Conservation (phyloP, 2,797 vertebrate species). For the Lagorchestes hirsutus region DNA sequence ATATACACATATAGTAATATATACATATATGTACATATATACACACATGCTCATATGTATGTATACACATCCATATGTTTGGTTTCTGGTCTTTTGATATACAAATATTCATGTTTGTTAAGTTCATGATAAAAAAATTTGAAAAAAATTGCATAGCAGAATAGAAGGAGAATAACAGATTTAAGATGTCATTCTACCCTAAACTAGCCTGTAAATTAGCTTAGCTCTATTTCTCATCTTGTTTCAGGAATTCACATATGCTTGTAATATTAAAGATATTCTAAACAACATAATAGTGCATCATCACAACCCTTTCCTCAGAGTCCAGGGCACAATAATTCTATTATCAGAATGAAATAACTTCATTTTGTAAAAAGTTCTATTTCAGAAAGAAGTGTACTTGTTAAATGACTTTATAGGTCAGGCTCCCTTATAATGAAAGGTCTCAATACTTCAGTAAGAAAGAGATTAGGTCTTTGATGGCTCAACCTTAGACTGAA, state of each 20-base stretch:
- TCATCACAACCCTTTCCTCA: background rate
- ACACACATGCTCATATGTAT: background rate
- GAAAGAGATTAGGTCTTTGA: slow-evolving; percentile 16
- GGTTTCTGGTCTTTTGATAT: background rate
- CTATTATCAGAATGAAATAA: background rate
- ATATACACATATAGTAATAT: background rate
- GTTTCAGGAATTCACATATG: background rate
- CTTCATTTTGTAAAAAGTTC: background rate
- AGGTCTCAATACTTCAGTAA: background rate
- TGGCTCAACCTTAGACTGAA: slow-evolving; percentile 36
- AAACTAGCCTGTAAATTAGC: slow-evolving; percentile 1
- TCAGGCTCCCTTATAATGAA: slow-evolving; percentile 7
- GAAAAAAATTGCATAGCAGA: background rate
- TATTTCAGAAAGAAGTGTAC: background rate
- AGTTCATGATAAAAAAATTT: background rate
- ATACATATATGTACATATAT: background rate
- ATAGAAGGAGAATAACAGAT: slow-evolving; percentile 45
- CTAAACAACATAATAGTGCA: background rate
- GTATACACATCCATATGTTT: background rate
- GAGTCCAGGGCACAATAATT: background rate
- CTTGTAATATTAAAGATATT: slow-evolving; percentile 40
- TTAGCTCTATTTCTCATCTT: slow-evolving; percentile 22
- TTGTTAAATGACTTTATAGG: slow-evolving; percentile 1
- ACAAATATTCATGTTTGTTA: background rate
- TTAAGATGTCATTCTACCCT: slow-evolving; percentile 42